Percentiles rank a stretch among this genome's conserved stretches.
Conservation (phyloP, 64 coral and sea anemone genomes). For the Anthopleura sola region DNA sequence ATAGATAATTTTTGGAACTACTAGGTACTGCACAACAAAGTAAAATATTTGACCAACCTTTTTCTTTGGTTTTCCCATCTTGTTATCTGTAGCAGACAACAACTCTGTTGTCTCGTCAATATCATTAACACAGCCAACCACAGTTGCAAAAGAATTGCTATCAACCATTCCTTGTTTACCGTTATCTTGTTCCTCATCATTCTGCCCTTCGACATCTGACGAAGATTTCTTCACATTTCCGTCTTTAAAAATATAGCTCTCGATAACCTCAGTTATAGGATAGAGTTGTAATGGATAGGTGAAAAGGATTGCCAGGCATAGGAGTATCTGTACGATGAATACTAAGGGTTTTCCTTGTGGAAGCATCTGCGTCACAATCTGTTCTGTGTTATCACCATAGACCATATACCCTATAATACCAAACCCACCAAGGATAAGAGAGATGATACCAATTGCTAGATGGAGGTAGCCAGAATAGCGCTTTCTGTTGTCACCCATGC, state of each 20-base stretch:
- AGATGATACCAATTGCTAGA: constrained; percentile 66
- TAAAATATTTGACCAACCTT: not conserved
- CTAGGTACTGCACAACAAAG: not conserved
- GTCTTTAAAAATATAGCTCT: constrained; percentile 69
- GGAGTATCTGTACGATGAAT: constrained; percentile 41
- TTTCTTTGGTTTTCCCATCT: not conserved
- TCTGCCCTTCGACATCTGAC: not conserved
- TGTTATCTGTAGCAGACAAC: not conserved
- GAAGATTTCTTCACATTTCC: not conserved
- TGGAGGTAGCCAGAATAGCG: constrained; percentile 73
- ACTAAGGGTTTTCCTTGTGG: constrained; percentile 50
- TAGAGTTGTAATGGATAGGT: constrained; percentile 83
- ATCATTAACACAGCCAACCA: not conserved
- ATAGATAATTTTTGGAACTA: not conserved
- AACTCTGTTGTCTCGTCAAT: constrained; percentile 15
- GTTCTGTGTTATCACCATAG: constrained; percentile 67
- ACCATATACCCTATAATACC: constrained; percentile 73
- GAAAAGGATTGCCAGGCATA: constrained; percentile 70
- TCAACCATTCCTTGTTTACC: not conserved
- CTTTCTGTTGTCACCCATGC: constrained; percentile 83
- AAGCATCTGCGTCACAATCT: constrained; percentile 73
- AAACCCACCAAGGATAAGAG: constrained; percentile 66
- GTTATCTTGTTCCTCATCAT: not conserved
- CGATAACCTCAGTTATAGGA: constrained; percentile 80
- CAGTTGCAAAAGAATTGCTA: not conserved